Conservation (phyloP, 2,113 vertebrate species). For the Ochotona curzoniae region DNA sequence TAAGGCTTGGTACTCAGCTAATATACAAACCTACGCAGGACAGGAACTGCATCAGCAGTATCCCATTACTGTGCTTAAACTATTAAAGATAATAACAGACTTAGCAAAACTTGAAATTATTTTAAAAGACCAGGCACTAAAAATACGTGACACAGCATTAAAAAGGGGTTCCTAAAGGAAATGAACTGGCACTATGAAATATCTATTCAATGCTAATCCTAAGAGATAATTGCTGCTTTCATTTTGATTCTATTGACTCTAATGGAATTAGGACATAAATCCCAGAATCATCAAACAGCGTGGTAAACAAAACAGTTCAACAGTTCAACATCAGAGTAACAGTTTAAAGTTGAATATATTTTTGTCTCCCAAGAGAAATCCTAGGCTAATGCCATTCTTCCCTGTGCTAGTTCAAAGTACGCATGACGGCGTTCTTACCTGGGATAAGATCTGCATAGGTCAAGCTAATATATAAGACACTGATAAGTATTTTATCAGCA, state of each 20-base stretch:
- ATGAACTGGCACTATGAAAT: slow-evolving; percentile 32
- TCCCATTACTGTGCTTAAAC: slow-evolving; percentile 36
- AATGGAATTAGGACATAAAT: slow-evolving; percentile 19
- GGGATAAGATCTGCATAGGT: slow-evolving; percentile 97
- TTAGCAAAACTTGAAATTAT: slow-evolving; percentile 42
- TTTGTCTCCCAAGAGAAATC: slow-evolving; percentile 60
- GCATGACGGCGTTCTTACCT: slow-evolving; percentile 87
- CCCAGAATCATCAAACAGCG: slow-evolving; percentile 20
- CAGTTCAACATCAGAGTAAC: slow-evolving; percentile 58
- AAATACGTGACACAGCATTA: neutral
- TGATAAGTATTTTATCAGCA: slow-evolving; percentile 99
- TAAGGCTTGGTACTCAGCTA: slow-evolving; percentile 30
- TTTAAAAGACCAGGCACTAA: slow-evolving; percentile 58
- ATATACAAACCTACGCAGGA: slow-evolving; percentile 3
- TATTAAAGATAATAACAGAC: neutral
- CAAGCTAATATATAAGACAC: slow-evolving; percentile 95
- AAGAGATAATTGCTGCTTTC: slow-evolving; percentile 11
- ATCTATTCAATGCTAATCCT: slow-evolving; percentile 51
- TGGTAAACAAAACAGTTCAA: slow-evolving; percentile 58
- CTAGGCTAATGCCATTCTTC: slow-evolving; percentile 13
- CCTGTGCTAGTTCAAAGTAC: slow-evolving; percentile 35
- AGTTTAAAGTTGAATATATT: slow-evolving; percentile 63
- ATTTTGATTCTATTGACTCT: neutral
- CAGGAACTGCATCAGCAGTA: neutral
- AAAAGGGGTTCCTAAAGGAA: slow-evolving; percentile 30